These are phyloP conservation scores for Mactromeris polynyma DNA, from an alignment of 2,888 invertebrate genomes.

Conservation along the genomic window DNA sequence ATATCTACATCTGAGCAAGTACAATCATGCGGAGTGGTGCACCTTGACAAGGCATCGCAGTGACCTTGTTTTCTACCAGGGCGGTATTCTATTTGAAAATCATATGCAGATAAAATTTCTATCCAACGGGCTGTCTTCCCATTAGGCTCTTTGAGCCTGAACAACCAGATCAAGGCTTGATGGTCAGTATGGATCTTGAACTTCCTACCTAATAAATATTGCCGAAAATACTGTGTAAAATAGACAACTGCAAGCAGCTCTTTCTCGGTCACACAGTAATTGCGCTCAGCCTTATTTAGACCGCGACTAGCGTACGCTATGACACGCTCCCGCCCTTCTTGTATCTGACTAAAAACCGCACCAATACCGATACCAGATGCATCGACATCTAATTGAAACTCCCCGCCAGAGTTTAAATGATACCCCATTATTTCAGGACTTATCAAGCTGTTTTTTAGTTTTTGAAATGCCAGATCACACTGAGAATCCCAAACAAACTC, in stretches of 20 bases:
- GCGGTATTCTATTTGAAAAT: constrained; percentile 53
- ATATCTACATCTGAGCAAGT: constrained; percentile 23
- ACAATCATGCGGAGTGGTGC: constrained; percentile 25
- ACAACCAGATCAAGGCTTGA: constrained; percentile 46
- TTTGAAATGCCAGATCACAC: constrained; percentile 50
- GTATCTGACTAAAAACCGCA: constrained; percentile 23
- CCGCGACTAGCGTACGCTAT: constrained; percentile 37
- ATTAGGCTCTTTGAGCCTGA: constrained; percentile 46
- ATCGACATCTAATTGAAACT: constrained; percentile 62
- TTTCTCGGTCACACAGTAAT: constrained; percentile 38
- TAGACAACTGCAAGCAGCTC: constrained; percentile 36
- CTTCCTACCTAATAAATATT: constrained; percentile 35
- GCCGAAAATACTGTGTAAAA: constrained; percentile 44
- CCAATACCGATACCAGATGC: constrained; percentile 45
- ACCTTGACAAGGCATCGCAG: constrained; percentile 55
- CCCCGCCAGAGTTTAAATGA: constrained; percentile 39
- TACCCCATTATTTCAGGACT: constrained; percentile 58
- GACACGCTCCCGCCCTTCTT: constrained; percentile 27
- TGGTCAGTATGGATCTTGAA: constrained; percentile 42
- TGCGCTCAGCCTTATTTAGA: constrained; percentile 36
- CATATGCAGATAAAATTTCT: constrained; percentile 41
- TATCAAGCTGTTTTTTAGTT: constrained; percentile 45
- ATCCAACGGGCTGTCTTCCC: constrained; percentile 42
- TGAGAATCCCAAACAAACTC: constrained; percentile 51
- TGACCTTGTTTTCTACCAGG: constrained; percentile 55